Conservation (phyloP, 1,140 invertebrate species). For the Calliphora vicina region DNA sequence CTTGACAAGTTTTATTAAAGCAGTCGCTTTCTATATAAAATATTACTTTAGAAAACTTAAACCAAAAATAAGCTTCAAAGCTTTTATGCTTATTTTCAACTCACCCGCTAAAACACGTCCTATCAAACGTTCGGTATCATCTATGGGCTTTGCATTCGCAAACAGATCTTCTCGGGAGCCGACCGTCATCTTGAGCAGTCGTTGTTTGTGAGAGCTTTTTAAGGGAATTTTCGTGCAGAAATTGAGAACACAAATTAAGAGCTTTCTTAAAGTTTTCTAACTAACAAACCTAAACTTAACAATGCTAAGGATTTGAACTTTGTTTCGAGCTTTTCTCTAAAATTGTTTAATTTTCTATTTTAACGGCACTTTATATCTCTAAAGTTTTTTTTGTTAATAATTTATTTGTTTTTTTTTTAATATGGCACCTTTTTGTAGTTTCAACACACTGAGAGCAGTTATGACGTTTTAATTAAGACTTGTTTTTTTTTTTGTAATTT, state of each 20-base stretch:
- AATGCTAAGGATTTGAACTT: neutral
- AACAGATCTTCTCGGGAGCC: constrained; percentile 59
- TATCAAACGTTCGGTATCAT: constrained; percentile 59
- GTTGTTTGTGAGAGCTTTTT: neutral
- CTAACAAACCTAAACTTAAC: no score
- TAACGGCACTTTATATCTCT: neutral
- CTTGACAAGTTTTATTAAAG: no score
- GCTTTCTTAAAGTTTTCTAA: no score
- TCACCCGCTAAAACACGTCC: constrained; percentile 59
- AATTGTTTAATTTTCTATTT: neutral
- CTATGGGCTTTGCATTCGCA: constrained; percentile 57
- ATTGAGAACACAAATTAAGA: neutral
- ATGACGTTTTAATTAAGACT: neutral
- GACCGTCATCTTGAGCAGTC: constrained; percentile 49
- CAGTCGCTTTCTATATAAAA: no score
- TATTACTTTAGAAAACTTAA: no score
- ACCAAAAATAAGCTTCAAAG: neutral
- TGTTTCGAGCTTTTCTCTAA: neutral
- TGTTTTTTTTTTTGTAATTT: neutral
- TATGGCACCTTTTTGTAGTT: constrained; percentile 8
- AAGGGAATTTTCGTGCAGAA: neutral
- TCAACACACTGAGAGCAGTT: no score
- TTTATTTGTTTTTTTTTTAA: neutral
- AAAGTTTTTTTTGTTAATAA: neutral
- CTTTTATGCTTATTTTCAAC: constrained; percentile 32